phyloP scores from a whole-genome alignment of 2,797 vertebrate species.

The Gymnodraco acuticeps region DNA sequence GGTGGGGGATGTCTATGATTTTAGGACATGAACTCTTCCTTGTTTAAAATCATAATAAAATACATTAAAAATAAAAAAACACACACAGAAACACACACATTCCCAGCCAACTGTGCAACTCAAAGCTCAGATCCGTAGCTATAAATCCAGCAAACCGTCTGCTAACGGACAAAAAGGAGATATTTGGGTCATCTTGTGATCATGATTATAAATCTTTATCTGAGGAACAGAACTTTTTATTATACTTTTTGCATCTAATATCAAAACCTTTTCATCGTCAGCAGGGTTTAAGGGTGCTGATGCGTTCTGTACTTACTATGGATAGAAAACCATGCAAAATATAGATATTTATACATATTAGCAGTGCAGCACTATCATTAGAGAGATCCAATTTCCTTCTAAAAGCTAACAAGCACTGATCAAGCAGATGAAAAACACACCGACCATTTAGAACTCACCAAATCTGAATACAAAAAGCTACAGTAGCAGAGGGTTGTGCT shows the following conservation, averaged over 20 bases:
- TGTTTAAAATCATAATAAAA: too few species aligned
- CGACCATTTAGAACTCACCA: slow-evolving; percentile 68
- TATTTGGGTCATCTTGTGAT: background rate
- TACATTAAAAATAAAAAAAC: too few species aligned
- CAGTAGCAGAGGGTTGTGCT: slow-evolving; percentile 16
- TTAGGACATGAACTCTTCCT: too few species aligned
- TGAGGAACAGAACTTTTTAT: slow-evolving; percentile 55
- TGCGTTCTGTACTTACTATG: background rate
- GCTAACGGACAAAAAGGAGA: background rate
- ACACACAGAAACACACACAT: too few species aligned
- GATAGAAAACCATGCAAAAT: slow-evolving; percentile 6
- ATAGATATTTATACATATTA: slow-evolving; percentile 18
- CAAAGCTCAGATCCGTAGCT: slow-evolving; percentile 21
- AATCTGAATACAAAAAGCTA: slow-evolving; percentile 41
- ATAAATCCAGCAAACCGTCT: slow-evolving; percentile 27
- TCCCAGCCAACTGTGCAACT: slow-evolving; percentile 42
- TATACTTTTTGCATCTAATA: slow-evolving; percentile 58
- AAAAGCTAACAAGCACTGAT: slow-evolving; percentile 29
- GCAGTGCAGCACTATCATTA: slow-evolving; percentile 21
- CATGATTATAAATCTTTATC: background rate
- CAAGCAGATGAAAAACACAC: slow-evolving; percentile 45
- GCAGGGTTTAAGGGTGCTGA: background rate
- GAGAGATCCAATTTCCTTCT: background rate
- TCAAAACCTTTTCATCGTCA: background rate
- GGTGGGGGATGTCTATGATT: too few species aligned